Evolutionary conservation across 2,888 invertebrate genomes (phyloP).

Genomic region (Gari tellinella): DNA sequence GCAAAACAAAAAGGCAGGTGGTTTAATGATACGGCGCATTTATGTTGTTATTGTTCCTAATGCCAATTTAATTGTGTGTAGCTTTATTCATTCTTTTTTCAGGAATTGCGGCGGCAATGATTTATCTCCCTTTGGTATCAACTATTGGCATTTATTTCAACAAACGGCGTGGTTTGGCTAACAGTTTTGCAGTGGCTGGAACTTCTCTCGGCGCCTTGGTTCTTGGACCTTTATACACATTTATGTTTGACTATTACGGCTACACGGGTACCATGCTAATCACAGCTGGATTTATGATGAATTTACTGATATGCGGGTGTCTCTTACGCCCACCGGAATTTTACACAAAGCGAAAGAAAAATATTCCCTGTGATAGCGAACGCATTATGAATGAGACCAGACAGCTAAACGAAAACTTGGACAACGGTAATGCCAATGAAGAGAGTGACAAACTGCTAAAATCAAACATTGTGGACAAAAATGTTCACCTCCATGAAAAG

Average conservation of each 20-base stretch:
- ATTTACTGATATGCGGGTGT: conserved; percentile 33
- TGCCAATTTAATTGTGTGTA: too few species aligned
- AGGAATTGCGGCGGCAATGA: conserved; percentile 33
- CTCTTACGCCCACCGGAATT: conserved; percentile 42
- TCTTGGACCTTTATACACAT: conserved; percentile 36
- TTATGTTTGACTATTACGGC: conserved; percentile 39
- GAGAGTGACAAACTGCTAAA: too few species aligned
- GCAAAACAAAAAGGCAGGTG: too few species aligned
- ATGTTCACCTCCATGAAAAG: too few species aligned
- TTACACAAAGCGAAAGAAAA: too few species aligned
- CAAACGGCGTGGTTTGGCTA: conserved; percentile 45
- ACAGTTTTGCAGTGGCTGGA: conserved; percentile 40
- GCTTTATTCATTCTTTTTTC: conserved; percentile 1
- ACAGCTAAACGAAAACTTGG: too few species aligned
- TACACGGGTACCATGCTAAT: conserved; percentile 53
- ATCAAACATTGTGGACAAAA: too few species aligned
- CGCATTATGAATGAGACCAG: too few species aligned
- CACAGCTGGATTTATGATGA: conserved; percentile 35
- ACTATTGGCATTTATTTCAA: conserved; percentile 49
- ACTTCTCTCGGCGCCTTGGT: conserved; percentile 42
- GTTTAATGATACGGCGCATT: too few species aligned
- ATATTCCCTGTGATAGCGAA: too few species aligned
- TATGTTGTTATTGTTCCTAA: too few species aligned
- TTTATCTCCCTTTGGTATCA: conserved; percentile 34
- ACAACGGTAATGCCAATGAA: too few species aligned